Percentiles rank a stretch among this genome's conserved stretches.
These are phyloP conservation scores for Tretioscincus oriximinensis DNA, from an alignment of 2,113 vertebrate genomes.

Conservation along the genomic window DNA sequence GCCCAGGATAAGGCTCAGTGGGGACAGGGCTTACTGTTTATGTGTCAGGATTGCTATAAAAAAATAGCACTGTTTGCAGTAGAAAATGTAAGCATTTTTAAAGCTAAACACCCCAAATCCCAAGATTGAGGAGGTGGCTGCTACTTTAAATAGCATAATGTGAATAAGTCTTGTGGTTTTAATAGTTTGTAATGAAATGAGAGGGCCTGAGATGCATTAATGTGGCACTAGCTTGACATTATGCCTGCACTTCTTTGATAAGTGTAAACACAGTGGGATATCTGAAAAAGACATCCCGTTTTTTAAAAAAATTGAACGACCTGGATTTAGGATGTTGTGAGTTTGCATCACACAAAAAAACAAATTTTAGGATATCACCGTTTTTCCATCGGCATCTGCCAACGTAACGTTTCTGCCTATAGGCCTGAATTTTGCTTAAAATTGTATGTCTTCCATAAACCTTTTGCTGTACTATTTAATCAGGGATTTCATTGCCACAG, in stretches of 20 bases:
- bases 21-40: too few relatives aligned
- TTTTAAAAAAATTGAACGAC: neutral
- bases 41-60: too few relatives aligned
- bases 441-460: neutral
- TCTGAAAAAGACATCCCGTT: neutral
- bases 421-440: slow-evolving; percentile 16
- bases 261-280: neutral
- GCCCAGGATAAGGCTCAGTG: too few relatives aligned
- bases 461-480: slow-evolving; percentile 19
- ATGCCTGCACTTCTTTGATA: neutral
- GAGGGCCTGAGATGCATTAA: neutral
- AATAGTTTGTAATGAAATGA: too few relatives aligned
- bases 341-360: too few relatives aligned
- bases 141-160: too few relatives aligned
- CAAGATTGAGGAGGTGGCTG: too few relatives aligned
- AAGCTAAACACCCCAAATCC: too few relatives aligned
- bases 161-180: too few relatives aligned
- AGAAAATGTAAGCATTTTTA: too few relatives aligned
- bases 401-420: neutral
- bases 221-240: neutral
- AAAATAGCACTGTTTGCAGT: too few relatives aligned
- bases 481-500: slow-evolving; percentile 14
- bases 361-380: neutral
- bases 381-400: too few relatives aligned
- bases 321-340: neutral